phyloP scores from a whole-genome alignment of 2,797 vertebrate genomes.

The Syngnathus acus region DNA sequence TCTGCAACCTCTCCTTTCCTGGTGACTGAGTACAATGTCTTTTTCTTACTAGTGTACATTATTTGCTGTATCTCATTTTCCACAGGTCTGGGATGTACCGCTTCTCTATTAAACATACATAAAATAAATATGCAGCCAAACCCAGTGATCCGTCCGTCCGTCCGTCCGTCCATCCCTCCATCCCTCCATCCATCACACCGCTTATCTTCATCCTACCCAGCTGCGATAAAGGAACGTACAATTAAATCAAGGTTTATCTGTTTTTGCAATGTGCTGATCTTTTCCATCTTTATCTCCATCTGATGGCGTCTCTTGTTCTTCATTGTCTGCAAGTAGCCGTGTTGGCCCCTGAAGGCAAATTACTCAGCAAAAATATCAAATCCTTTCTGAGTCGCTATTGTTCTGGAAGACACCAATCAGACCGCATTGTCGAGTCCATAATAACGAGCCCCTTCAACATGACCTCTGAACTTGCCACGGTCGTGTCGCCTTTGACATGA shows the following conservation, averaged over 20 bases:
- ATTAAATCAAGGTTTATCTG: background rate
- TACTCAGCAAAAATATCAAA: background rate
- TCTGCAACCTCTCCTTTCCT: background rate
- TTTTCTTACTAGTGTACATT: too few relatives aligned
- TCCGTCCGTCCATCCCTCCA: too few relatives aligned
- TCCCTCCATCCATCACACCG: too few relatives aligned
- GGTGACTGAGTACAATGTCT: background rate
- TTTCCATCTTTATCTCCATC: conserved; percentile 3
- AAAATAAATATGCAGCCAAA: conserved; percentile 21
- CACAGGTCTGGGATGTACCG: background rate
- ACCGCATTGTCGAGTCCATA: background rate
- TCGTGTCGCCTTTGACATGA: background rate
- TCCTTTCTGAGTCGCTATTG: conserved; percentile 3
- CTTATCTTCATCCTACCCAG: background rate
- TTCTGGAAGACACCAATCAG: background rate
- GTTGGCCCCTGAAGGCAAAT: background rate
- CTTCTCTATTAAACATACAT: conserved; percentile 20
- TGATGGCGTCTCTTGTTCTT: background rate
- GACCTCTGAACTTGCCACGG: background rate
- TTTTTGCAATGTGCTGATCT: background rate
- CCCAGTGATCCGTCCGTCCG: background rate
- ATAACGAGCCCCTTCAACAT: background rate
- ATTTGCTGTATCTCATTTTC: background rate
- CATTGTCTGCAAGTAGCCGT: background rate
- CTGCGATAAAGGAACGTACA: background rate